Evolutionary conservation across 2,113 vertebrate genomes (phyloP), one percentile per base, ranked within the genome.

Genomic region (Andinoacara biseriatus): DNA sequence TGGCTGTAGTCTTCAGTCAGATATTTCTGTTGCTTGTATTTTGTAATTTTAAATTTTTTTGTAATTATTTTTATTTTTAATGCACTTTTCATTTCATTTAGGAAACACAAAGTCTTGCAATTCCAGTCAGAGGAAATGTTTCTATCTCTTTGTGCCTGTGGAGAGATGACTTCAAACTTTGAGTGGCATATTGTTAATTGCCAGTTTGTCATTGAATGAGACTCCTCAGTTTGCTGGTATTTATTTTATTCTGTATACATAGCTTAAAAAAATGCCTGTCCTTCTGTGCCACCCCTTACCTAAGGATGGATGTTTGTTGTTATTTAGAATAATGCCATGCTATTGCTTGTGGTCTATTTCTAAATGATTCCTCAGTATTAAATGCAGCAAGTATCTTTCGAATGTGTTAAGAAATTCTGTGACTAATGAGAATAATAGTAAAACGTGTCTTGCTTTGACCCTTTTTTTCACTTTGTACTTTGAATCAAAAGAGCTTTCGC

Each of bases 191-290:
- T 86, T 85, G 58, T 56, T 46, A 87, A 87, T 78, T 80, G 81
- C 77, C 78, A 62, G 24, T 81, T 85, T 58, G 74, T 81, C 60
- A 38, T 35, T 90, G 84, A 90, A 80, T 61, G 76, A 89, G 78
- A 52, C 84, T 72, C 74, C 81, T 85, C 49, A 10, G 20, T 24
- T 38, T 11, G 24, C 59, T 69, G 69, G 80, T 88, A 78, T 91
- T 91, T 90, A 46, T 89, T 76, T 84, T 72, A n/a, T 81, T 58
- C 49, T 87, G 85, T 87, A 76, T 78, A 74, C 89, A 87, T 59
- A 13, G 49, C 76, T 57, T 4, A 38, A 26, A 20, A 54, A 40
- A 69, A 82, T 82, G 69, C 57, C 10, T 56, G 74, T 75, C 76
- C 76, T 46, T 87, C 59, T 74, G 61, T 85, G 82, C 80, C 26